phyloP scores from a whole-genome alignment of 1,140 invertebrate genomes.

The Eulimnadia texana region DNA sequence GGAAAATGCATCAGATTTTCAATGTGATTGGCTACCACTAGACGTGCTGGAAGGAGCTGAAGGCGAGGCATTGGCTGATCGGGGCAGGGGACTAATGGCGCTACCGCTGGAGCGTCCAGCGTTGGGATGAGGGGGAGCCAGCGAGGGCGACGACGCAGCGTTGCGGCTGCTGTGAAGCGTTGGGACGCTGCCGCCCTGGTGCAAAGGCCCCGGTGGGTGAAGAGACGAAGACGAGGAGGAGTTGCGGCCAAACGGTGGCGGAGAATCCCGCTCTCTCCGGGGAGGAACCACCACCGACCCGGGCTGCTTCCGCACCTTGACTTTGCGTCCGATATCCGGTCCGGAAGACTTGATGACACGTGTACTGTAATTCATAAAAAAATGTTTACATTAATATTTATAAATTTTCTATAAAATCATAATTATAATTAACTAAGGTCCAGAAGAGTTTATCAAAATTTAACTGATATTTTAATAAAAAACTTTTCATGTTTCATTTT shows the following conservation, averaged over 20 bases:
- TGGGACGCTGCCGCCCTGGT: constrained; percentile 5
- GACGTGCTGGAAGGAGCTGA: not conserved
- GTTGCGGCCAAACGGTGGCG: not conserved
- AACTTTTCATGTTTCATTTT: too few species aligned
- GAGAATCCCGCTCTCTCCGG: constrained; percentile 18
- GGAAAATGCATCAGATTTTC: not conserved
- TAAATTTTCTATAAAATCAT: too few species aligned
- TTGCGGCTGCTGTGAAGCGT: not conserved
- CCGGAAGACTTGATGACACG: constrained; percentile 75
- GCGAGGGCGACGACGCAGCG: constrained; percentile 3
- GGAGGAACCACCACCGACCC: constrained; percentile 24
- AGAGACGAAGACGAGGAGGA: constrained; percentile 25
- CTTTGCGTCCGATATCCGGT: constrained; percentile 66
- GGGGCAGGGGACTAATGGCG: constrained; percentile 12
- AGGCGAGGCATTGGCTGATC: constrained; percentile 15
- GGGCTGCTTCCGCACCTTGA: constrained; percentile 44
- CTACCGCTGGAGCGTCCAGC: not conserved
- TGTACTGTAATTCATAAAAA: constrained; percentile 43
- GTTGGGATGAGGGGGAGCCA: not conserved
- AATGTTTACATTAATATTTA: not conserved
- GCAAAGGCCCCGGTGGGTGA: constrained; percentile 19
- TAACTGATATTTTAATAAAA: too few species aligned
- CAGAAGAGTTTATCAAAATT: too few species aligned
- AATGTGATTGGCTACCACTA: not conserved
- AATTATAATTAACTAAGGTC: too few species aligned